Evolutionary conservation across 2,888 invertebrate species (phyloP), one percentile per base, ranked within the genome.

Genomic region (Hyposoter dolosus): DNA sequence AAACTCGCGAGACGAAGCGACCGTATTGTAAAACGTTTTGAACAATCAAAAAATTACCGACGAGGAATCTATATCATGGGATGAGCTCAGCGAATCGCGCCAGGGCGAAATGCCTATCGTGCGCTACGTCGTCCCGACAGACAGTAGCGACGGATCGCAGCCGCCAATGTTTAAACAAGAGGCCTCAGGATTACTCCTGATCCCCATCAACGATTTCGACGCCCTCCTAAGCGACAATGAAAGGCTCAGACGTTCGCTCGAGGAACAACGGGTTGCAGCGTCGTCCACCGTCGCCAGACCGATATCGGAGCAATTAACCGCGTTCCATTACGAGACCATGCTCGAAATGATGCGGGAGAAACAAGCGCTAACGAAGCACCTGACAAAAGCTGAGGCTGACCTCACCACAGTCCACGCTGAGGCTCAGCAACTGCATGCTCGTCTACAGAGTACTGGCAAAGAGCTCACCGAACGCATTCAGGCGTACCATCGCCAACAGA

Each of bases 121-220:
- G 9, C 32, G 35, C 9, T 65, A 17, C 5, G 0, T 7, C 3
- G 6, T n/a, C 9, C 3, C 35, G 4, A 9, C 1, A 0, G 0
- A 4, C 0, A 5, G n/a, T 9, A 2, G 1, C 3, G 35, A 2
- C 7, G 7, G 9, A 0, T 15, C 65, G 1, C 2, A 1, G 5
- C 65, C 65, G 3, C 9, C 1, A n/a, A n/a, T n/a, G 4, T n/a
- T 65, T n/a, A n/a, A n/a, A n/a, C 35, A 7, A 9, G n/a, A 32
- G 35, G 17, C n/a, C 0, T 35, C 65, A 17, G 65, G 65, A n/a
- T 10, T 65, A 1, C 1, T 65, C n/a, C n/a, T 65, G 6, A 17
- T 65, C 6, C n/a, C 35, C 0, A 2, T 35, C 7, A n/a, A 7
- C n/a, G 65, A 65, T 35, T 4, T 65, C 1, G 35, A 28, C 5